These are phyloP conservation scores for Eudasyphora cyanicolor DNA, from an alignment of 2,888 invertebrate species.

Conservation along the genomic window DNA sequence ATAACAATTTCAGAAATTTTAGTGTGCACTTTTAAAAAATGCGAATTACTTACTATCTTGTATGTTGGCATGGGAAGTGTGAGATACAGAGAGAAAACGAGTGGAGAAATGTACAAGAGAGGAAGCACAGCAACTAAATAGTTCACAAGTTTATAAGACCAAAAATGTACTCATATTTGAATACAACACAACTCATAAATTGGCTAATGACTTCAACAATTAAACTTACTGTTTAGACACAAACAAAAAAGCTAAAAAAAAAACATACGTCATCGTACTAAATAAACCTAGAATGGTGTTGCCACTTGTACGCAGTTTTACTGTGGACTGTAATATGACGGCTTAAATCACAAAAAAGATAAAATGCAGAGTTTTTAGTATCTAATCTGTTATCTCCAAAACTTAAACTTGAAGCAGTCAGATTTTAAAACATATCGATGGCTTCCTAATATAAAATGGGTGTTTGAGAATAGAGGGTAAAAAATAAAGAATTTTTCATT, in stretches of 20 bases:
- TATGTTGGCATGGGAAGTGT: not conserved
- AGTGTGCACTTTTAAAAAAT: no score
- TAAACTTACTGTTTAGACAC: slow-evolving; percentile 36
- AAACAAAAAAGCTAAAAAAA: slow-evolving; percentile 5
- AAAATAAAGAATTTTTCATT: no score
- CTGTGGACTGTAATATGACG: no score
- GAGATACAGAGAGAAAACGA: not conserved
- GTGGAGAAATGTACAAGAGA: not conserved
- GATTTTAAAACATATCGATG: no score
- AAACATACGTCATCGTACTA: slow-evolving; percentile 57
- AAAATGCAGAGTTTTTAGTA: no score
- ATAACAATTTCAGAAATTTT: not conserved
- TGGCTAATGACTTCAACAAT: slow-evolving; percentile 53
- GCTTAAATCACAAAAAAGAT: no score
- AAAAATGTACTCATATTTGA: slow-evolving; percentile 26
- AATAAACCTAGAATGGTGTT: slow-evolving; percentile 46
- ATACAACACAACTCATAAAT: slow-evolving; percentile 35
- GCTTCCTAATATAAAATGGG: no score
- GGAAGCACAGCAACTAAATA: not conserved
- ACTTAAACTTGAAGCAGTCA: no score
- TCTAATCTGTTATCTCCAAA: no score
- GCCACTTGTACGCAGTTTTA: slow-evolving; percentile 37
- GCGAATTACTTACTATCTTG: no score
- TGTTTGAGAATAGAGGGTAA: no score
- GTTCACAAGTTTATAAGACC: not conserved